Conservation (phyloP, 2,113 vertebrate genomes). For the Oreochromis niloticus region DNA sequence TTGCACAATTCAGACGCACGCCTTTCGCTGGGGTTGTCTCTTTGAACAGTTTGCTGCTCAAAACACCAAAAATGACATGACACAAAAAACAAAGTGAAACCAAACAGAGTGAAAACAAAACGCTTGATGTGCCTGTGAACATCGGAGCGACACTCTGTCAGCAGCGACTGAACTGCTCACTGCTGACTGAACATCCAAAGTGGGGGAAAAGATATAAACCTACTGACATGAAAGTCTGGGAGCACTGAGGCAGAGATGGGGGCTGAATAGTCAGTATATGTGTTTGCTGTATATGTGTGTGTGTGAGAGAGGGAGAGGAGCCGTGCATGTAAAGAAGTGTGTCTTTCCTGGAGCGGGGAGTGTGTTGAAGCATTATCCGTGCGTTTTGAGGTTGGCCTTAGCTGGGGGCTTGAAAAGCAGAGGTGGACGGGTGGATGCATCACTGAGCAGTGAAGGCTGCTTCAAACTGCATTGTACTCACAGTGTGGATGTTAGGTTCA, state of each 20-base stretch:
- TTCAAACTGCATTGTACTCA: constrained; percentile 18
- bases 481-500: neutral
- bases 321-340: neutral
- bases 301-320: neutral
- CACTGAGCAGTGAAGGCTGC: constrained; percentile 44
- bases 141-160: constrained; percentile 49
- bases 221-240: constrained; percentile 37
- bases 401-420: constrained; percentile 41
- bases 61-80: constrained; percentile 41
- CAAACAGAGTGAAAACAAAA: constrained; percentile 51
- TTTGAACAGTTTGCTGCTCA: constrained; percentile 30
- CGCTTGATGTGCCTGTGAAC: constrained; percentile 43
- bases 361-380: constrained; percentile 38
- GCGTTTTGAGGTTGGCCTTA: constrained; percentile 41
- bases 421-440: constrained; percentile 43
- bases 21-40: neutral
- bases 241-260: constrained; percentile 35
- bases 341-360: neutral
- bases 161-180: constrained; percentile 3
- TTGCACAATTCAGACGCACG: neutral
- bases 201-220: constrained; percentile 20
- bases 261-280: constrained; percentile 21
- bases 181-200: constrained; percentile 40
- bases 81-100: constrained; percentile 40
- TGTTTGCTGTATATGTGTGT: neutral